Percentiles rank a stretch among this genome's conserved stretches.
Conservation (phyloP, 2,888 invertebrate species). For the Neoascia interrupta region DNA sequence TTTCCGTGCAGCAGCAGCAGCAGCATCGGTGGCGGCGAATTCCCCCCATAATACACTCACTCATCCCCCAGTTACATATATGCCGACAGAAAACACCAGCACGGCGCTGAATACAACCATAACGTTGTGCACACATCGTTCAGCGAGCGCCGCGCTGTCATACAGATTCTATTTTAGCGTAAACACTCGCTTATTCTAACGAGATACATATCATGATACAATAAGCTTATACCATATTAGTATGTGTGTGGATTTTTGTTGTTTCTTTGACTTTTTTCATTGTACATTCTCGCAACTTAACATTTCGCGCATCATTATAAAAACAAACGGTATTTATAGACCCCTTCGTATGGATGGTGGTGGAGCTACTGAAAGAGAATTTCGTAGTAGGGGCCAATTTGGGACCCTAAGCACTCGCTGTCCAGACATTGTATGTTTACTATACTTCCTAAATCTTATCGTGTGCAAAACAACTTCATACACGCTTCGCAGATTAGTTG, state of each 20-base stretch:
- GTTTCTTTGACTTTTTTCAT: slow-evolving; percentile 22
- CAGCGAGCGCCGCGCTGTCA: slow-evolving; percentile 45
- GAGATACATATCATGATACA: slow-evolving; percentile 59
- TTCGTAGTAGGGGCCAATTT: background rate
- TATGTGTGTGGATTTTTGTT: slow-evolving; percentile 30
- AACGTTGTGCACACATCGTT: background rate
- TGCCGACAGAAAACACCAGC: slow-evolving; percentile 43
- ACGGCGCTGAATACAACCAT: slow-evolving; percentile 16
- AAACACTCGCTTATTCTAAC: slow-evolving; percentile 56
- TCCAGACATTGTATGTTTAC: slow-evolving; percentile 1
- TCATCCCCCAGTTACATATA: slow-evolving; percentile 32
- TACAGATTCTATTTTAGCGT: slow-evolving; percentile 65
- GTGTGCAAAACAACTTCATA: slow-evolving; percentile 12
- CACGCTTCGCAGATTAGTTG: too few species aligned
- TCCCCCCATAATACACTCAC: slow-evolving; percentile 52
- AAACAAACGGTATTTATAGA: slow-evolving; percentile 69
- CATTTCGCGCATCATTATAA: slow-evolving; percentile 68
- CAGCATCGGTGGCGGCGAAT: slow-evolving; percentile 63
- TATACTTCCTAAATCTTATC: slow-evolving; percentile 63
- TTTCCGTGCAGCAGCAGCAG: slow-evolving; percentile 60
- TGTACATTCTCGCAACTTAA: slow-evolving; percentile 36
- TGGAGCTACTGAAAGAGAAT: slow-evolving; percentile 21
- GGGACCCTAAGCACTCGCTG: slow-evolving; percentile 7
- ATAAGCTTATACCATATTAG: slow-evolving; percentile 6
- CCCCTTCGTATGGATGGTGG: slow-evolving; percentile 31